phyloP scores from a whole-genome alignment of 2,888 invertebrate species.

The Noctua comes region DNA sequence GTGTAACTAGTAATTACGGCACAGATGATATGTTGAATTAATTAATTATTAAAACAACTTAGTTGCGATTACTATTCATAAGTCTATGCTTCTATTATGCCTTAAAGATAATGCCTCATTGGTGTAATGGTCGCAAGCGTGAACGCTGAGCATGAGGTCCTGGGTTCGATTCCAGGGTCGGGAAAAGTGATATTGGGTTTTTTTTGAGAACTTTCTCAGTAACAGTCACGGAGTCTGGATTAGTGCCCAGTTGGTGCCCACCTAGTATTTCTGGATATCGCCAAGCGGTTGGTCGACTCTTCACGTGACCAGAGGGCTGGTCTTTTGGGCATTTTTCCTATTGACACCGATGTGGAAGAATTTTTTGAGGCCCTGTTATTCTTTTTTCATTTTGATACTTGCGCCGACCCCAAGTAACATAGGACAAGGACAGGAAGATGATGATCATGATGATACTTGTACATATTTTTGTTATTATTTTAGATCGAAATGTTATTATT shows the following conservation, averaged over 20 bases:
- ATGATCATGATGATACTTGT: no score
- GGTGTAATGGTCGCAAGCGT: not conserved
- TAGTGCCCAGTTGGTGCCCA: not conserved
- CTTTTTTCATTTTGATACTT: no score
- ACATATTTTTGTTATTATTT: no score
- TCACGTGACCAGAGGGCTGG: no score
- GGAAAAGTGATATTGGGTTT: not conserved
- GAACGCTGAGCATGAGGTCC: not conserved
- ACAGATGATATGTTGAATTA: conserved; percentile 35
- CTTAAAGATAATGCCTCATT: not conserved
- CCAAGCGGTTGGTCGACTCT: no score
- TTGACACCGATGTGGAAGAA: no score
- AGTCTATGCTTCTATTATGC: not conserved
- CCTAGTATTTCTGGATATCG: no score
- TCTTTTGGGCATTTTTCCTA: no score
- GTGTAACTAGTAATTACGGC: conserved; percentile 25
- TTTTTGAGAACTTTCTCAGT: not conserved
- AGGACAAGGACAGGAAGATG: no score
- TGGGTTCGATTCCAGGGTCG: not conserved
- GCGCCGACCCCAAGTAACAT: no score
- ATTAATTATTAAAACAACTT: conserved; percentile 42
- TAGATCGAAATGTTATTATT: no score
- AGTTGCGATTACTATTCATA: not conserved
- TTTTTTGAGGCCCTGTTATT: no score
- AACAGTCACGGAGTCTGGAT: not conserved